Conservation (phyloP, 2,888 invertebrate species). For the Drosophila formosana region DNA sequence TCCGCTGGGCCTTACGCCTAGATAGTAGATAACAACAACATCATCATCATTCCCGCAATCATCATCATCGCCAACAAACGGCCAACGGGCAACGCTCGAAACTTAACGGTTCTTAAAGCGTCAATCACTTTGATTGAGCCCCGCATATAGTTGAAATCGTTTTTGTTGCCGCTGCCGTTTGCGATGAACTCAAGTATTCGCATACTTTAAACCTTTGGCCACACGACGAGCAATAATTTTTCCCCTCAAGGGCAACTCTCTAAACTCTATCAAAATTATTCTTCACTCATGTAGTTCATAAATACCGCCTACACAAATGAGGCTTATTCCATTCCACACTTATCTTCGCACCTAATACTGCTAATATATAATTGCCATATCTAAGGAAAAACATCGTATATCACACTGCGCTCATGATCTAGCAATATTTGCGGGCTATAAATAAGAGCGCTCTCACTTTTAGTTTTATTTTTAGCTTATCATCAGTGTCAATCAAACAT, state of each 20-base stretch:
- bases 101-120: constrained; percentile 63
- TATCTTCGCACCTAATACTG: constrained; percentile 10
- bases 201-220: not conserved
- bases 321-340: not conserved
- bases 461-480: constrained; percentile 28
- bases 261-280: not conserved
- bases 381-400: constrained; percentile 1
- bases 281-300: not conserved
- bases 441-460: constrained; percentile 24
- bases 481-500: constrained; percentile 37
- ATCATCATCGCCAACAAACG: constrained; percentile 4
- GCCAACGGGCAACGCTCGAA: constrained; percentile 28
- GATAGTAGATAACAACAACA: constrained; percentile 38
- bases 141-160: constrained; percentile 37
- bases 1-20: constrained; percentile 40
- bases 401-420: constrained; percentile 8
- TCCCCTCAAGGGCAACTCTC: not conserved
- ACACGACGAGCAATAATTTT: not conserved
- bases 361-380: constrained; percentile 14
- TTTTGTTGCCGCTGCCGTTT: constrained; percentile 14
- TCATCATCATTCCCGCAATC: not conserved
- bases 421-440: constrained; percentile 23
- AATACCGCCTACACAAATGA: not conserved
- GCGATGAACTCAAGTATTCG: constrained; percentile 8
- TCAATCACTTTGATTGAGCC: constrained; percentile 76